phyloP scores from a whole-genome alignment of 2,797 vertebrate species.

The Myripristis murdjan region DNA sequence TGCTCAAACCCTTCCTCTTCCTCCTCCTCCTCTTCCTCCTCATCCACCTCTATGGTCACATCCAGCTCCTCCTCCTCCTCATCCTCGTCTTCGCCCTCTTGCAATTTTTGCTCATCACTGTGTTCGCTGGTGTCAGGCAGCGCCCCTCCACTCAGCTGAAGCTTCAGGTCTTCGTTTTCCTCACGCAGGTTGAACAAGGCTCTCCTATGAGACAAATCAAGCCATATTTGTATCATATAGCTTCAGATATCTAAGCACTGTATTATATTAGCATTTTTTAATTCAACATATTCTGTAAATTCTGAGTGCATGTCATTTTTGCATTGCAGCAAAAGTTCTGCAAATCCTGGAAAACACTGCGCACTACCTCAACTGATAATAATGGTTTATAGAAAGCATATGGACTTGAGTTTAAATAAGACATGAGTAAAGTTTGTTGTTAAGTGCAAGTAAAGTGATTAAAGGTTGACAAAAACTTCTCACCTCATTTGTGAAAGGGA shows the following conservation, averaged over 20 bases:
- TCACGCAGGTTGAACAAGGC: conserved; percentile 87
- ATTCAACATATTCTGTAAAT: no score
- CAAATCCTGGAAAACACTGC: neutral
- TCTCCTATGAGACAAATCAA: conserved; percentile 80
- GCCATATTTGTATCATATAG: no score
- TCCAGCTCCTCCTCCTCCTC: conserved; percentile 67
- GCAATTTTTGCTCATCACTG: conserved; percentile 41
- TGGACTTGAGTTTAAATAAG: no score
- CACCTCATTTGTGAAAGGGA: conserved; percentile 93
- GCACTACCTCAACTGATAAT: neutral
- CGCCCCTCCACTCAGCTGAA: conserved; percentile 74
- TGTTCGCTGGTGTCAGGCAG: conserved; percentile 60
- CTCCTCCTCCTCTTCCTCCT: conserved; percentile 48
- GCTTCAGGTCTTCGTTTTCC: conserved; percentile 88
- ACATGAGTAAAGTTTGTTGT: no score
- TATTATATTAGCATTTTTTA: no score
- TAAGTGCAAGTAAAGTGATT: no score
- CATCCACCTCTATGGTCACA: conserved; percentile 61
- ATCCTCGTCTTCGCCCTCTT: conserved; percentile 48
- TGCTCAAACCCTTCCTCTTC: conserved; percentile 48
- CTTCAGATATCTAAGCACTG: no score
- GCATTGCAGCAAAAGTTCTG: no score
- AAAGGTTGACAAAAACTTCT: neutral
- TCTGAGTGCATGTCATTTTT: no score
- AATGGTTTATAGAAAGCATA: neutral